phyloP scores from a whole-genome alignment of 2,888 invertebrate species.

The Hipparchia semele region DNA sequence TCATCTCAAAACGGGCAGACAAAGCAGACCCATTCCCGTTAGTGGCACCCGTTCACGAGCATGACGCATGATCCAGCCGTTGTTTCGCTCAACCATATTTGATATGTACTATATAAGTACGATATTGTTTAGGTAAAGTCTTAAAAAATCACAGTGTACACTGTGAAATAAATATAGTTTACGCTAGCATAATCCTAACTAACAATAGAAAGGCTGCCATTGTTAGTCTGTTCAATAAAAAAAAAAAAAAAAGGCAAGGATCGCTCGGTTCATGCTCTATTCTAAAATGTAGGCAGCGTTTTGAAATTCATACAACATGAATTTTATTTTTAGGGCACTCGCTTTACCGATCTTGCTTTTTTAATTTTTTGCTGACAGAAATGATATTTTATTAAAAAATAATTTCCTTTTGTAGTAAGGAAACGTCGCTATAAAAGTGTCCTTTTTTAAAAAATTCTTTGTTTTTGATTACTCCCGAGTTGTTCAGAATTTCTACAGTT shows the following conservation, averaged over 20 bases:
- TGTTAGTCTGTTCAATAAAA: conserved; percentile 33
- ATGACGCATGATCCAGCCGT: no score
- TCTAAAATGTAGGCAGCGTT: conserved; percentile 26
- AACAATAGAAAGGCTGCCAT: conserved; percentile 28
- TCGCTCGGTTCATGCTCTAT: conserved; percentile 25
- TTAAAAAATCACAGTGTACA: background rate
- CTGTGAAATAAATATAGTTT: conserved; percentile 5
- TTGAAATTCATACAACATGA: background rate
- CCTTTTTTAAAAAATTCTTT: no score
- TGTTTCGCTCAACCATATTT: no score
- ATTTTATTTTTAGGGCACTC: background rate
- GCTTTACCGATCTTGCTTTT: background rate
- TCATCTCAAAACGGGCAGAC: no score
- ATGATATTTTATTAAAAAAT: background rate
- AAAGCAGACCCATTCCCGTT: no score
- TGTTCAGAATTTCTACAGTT: no score
- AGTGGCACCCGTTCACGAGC: no score
- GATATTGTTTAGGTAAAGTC: no score
- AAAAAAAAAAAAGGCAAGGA: conserved; percentile 20
- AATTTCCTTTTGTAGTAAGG: background rate
- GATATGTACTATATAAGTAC: no score
- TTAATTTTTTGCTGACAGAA: background rate
- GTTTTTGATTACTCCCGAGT: no score
- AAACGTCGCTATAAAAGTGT: no score
- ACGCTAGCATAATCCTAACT: conserved; percentile 27